Evolutionary conservation across 2,797 vertebrate species (phyloP).

Genomic region (Cuniculus paca): DNA sequence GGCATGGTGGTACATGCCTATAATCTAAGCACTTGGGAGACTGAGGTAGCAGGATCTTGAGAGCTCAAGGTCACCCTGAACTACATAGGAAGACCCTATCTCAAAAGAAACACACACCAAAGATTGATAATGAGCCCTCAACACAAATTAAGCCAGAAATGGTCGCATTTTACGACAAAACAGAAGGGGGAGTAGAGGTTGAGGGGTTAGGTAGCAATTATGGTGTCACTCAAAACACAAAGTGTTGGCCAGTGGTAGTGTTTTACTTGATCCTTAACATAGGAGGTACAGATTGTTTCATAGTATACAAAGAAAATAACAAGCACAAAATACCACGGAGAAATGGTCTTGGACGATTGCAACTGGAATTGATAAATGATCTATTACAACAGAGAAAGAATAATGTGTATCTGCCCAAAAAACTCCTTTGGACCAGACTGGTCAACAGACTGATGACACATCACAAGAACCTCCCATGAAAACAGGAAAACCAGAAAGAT

Average conservation of each 20-base stretch:
- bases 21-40: not conserved
- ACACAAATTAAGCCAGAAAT: not conserved
- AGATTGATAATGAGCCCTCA: not conserved
- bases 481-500: not conserved
- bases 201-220: not conserved
- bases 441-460: not conserved
- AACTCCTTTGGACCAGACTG: not conserved
- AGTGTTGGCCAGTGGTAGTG: not conserved
- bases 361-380: not conserved
- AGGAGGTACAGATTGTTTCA: not conserved
- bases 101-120: not conserved
- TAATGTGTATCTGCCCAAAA: not conserved
- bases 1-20: not conserved
- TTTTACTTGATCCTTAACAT: not conserved
- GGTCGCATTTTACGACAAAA: not conserved
- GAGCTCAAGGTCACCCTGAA: not conserved
- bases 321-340: not conserved
- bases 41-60: not conserved
- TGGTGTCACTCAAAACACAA: not conserved
- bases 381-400: not conserved
- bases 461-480: not conserved
- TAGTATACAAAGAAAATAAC: not conserved
- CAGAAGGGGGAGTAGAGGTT: not conserved
- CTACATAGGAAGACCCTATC: not conserved
- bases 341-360: not conserved